Conservation (phyloP, 2,888 invertebrate genomes). For the Isotomurus palustris region DNA sequence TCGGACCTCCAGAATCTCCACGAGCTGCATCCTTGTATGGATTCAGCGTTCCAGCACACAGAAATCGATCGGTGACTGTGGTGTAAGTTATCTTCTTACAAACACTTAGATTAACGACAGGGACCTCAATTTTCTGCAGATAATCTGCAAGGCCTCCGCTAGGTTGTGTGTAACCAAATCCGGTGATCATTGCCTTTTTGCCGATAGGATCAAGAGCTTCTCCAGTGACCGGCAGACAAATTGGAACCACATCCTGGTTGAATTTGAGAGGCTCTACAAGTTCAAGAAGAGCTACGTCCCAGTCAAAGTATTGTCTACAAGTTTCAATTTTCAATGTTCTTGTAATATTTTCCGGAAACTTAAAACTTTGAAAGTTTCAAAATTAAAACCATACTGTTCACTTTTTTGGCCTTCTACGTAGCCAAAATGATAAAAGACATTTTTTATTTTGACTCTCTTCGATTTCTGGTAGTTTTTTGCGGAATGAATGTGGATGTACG, state of each 20-base stretch:
- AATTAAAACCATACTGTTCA: background rate
- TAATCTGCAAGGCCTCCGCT: background rate
- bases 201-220: background rate
- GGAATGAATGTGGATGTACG: background rate
- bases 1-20: constrained; percentile 13
- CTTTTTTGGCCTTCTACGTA: background rate
- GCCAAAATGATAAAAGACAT: background rate
- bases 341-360: background rate
- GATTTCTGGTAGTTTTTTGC: background rate
- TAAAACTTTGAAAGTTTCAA: background rate
- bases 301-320: background rate
- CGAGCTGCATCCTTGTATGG: constrained; percentile 19
- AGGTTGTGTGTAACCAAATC: constrained; percentile 14
- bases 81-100: background rate
- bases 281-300: background rate
- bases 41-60: constrained; percentile 21
- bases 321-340: background rate
- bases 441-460: background rate
- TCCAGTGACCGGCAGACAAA: background rate
- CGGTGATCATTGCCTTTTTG: constrained; percentile 1
- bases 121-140: constrained; percentile 17
- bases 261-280: background rate
- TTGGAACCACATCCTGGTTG: background rate
- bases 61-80: constrained; percentile 10
- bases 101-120: background rate